A percentile compares a stretch with the other conserved stretches of the same genome.
Evolutionary conservation across 2,113 vertebrate genomes (phyloP).

Genomic region (Dromaius novaehollandiae): DNA sequence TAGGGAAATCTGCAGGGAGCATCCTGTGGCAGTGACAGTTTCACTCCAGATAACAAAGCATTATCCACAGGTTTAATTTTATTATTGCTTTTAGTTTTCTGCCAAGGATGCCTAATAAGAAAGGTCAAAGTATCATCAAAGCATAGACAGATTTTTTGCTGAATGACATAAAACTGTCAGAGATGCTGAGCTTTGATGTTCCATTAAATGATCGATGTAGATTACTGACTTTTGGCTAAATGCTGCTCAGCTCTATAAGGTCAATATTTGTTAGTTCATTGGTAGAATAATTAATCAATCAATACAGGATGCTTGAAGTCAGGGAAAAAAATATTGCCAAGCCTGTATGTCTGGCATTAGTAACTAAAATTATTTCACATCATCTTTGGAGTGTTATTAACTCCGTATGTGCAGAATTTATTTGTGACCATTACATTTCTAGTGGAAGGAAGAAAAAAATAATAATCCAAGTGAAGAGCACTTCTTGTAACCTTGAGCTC

Average conservation of each 20-base stretch:
- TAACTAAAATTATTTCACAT: slow-evolving; percentile 71
- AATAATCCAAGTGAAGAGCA: slow-evolving; percentile 33
- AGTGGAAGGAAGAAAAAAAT: slow-evolving; percentile 17
- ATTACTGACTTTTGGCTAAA: slow-evolving; percentile 87
- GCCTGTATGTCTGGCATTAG: slow-evolving; percentile 65
- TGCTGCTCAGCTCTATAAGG: slow-evolving; percentile 86
- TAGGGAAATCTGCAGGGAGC: not conserved
- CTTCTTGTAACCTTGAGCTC: slow-evolving; percentile 74
- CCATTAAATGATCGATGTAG: slow-evolving; percentile 96
- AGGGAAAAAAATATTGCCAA: slow-evolving; percentile 75
- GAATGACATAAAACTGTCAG: slow-evolving; percentile 93
- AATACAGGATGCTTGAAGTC: slow-evolving; percentile 84
- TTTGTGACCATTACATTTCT: slow-evolving; percentile 47
- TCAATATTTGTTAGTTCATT: slow-evolving; percentile 98
- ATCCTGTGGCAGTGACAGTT: not conserved
- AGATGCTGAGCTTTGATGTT: slow-evolving; percentile 90
- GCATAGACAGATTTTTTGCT: slow-evolving; percentile 81
- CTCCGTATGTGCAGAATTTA: slow-evolving; percentile 69
- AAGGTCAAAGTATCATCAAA: slow-evolving; percentile 90
- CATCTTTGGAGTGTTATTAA: slow-evolving; percentile 70
- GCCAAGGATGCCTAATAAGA: slow-evolving; percentile 70
- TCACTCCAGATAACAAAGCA: slow-evolving; percentile 58
- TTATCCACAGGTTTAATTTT: slow-evolving; percentile 73
- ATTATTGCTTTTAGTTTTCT: slow-evolving; percentile 71
- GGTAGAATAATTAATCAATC: slow-evolving; percentile 97